Evolutionary conservation across 2,113 vertebrate species (phyloP).

Genomic region (Lichenostomus cassidix): DNA sequence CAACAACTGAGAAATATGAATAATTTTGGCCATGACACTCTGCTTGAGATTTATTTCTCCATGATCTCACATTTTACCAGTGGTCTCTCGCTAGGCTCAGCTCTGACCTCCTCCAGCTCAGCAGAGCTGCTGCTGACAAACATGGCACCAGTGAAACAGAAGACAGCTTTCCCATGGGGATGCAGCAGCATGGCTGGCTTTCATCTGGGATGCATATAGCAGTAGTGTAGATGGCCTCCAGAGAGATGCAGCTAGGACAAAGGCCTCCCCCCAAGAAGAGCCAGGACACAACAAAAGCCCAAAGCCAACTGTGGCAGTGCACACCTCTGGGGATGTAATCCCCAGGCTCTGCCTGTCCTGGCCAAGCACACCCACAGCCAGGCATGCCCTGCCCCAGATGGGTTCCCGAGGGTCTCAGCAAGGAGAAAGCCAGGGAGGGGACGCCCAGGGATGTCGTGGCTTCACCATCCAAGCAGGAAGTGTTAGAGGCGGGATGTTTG

Average conservation of each 20-base stretch:
- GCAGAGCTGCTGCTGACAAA: not conserved
- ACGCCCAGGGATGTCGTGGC: not conserved
- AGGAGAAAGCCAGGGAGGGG: not conserved
- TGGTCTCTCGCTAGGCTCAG: not conserved
- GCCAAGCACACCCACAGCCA: too few species aligned
- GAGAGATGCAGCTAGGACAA: not conserved
- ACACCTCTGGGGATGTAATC: not conserved
- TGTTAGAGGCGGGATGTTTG: slow-evolving; percentile 68
- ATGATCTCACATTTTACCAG: not conserved
- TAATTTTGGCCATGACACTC: not conserved
- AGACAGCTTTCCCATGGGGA: not conserved
- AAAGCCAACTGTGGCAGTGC: not conserved
- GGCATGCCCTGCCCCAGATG: not conserved
- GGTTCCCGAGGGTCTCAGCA: not conserved
- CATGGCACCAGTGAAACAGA: not conserved
- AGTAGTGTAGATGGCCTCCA: not conserved
- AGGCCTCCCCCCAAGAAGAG: not conserved
- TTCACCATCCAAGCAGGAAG: slow-evolving; percentile 58
- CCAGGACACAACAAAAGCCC: not conserved
- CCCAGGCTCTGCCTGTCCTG: not conserved
- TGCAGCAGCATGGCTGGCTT: not conserved
- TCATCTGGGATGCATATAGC: not conserved
- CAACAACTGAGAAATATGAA: not conserved
- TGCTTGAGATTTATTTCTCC: not conserved
- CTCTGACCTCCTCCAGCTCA: not conserved